Percentiles rank a stretch among this genome's conserved stretches.
phyloP scores from a whole-genome alignment of 2,797 vertebrate species.

The Sciurus vulgaris region DNA sequence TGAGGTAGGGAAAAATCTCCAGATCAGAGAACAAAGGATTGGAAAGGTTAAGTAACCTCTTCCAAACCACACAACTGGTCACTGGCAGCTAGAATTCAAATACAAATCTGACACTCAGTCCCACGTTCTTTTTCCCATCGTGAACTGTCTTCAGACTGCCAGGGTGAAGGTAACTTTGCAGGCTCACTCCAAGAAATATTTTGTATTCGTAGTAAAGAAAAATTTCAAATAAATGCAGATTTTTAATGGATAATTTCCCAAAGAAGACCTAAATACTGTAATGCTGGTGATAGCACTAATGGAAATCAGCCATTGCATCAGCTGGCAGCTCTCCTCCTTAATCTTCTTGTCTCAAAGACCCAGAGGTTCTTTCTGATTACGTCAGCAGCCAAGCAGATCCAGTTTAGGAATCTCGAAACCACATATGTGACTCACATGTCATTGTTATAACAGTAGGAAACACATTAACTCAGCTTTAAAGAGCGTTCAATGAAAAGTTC shows the following conservation, averaged over 20 bases:
- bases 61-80: constrained; percentile 11
- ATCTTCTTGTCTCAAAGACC: constrained; percentile 55
- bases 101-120: neutral
- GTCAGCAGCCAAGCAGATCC: constrained; percentile 69
- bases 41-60: neutral
- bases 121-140: neutral
- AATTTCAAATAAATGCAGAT: constrained; percentile 31
- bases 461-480: constrained; percentile 77
- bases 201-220: neutral
- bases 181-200: constrained; percentile 1
- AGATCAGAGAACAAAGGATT: neutral
- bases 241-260: constrained; percentile 52
- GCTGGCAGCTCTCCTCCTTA: neutral
- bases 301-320: constrained; percentile 25
- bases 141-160: neutral
- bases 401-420: constrained; percentile 79
- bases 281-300: neutral
- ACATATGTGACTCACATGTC: constrained; percentile 79
- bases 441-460: constrained; percentile 82
- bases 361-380: constrained; percentile 75
- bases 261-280: neutral
- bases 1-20: neutral
- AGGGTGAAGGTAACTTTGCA: neutral
- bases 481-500: constrained; percentile 77
- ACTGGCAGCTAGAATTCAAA: neutral